Conservation (phyloP, 1,140 invertebrate genomes). For the Pseudomyrmex cubaensis region DNA sequence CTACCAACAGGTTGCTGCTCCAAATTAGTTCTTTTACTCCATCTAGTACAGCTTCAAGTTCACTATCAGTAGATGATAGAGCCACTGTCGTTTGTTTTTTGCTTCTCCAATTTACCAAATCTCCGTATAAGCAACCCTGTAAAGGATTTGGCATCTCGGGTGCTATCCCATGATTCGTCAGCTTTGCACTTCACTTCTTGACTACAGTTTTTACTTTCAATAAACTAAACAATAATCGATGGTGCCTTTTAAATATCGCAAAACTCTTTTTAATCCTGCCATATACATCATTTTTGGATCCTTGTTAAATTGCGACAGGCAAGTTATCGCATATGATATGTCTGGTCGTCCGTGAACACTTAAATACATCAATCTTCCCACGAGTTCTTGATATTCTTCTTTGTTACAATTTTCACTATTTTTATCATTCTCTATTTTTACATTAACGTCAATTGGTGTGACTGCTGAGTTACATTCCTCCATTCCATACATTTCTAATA, state of each 20-base stretch:
- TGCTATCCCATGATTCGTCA: slow-evolving; percentile 42
- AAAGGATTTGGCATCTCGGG: slow-evolving; percentile 8
- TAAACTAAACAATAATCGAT: neutral
- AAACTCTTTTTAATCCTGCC: slow-evolving; percentile 3
- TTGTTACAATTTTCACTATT: neutral
- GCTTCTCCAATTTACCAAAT: slow-evolving; percentile 27
- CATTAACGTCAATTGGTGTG: slow-evolving; percentile 12
- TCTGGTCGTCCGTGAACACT: slow-evolving; percentile 38
- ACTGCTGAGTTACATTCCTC: slow-evolving; percentile 2
- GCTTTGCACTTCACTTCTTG: neutral
- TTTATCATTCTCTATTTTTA: neutral
- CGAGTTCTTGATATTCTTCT: slow-evolving; percentile 8
- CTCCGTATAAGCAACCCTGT: no score
- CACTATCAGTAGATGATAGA: slow-evolving; percentile 25
- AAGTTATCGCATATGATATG: slow-evolving; percentile 16
- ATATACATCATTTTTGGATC: slow-evolving; percentile 23
- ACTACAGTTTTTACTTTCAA: neutral
- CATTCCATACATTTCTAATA: slow-evolving; percentile 23
- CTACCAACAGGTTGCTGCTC: neutral
- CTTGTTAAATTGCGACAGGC: slow-evolving; percentile 30
- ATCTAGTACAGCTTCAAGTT: neutral
- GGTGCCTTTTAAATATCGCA: slow-evolving; percentile 35
- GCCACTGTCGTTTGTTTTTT: slow-evolving; percentile 15
- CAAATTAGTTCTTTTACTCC: neutral
- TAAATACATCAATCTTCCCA: slow-evolving; percentile 34